Conservation (phyloP, 2,888 invertebrate species). For the Adineta ricciae region DNA sequence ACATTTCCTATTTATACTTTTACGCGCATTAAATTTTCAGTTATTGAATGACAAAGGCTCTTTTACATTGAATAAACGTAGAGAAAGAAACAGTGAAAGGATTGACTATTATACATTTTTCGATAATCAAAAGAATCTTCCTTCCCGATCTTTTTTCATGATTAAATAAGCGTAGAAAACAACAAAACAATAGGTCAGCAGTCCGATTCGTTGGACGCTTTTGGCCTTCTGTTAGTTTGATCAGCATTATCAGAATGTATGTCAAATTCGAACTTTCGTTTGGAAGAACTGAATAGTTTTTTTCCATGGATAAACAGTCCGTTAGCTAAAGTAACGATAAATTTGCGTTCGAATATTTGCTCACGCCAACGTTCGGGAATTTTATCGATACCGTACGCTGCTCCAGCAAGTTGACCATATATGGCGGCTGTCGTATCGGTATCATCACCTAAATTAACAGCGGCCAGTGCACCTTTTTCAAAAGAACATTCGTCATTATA, state of each 20-base stretch:
- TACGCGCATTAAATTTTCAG: no score
- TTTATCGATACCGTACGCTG: neutral
- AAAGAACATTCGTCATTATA: neutral
- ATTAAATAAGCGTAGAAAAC: no score
- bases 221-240: neutral
- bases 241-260: neutral
- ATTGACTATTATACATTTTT: no score
- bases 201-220: no score
- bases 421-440: neutral
- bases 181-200: no score
- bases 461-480: neutral
- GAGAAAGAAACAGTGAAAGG: no score
- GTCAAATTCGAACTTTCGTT: neutral
- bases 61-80: no score
- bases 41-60: no score
- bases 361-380: neutral
- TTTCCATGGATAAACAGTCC: neutral
- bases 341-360: neutral
- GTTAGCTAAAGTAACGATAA: neutral
- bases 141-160: no score
- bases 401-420: neutral
- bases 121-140: no score
- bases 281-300: neutral
- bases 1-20: no score
- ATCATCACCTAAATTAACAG: neutral